A percentile compares a stretch with the other conserved stretches of the same genome.
phyloP scores from a whole-genome alignment of 1,140 invertebrate species.

The Drosophila takahashii region DNA sequence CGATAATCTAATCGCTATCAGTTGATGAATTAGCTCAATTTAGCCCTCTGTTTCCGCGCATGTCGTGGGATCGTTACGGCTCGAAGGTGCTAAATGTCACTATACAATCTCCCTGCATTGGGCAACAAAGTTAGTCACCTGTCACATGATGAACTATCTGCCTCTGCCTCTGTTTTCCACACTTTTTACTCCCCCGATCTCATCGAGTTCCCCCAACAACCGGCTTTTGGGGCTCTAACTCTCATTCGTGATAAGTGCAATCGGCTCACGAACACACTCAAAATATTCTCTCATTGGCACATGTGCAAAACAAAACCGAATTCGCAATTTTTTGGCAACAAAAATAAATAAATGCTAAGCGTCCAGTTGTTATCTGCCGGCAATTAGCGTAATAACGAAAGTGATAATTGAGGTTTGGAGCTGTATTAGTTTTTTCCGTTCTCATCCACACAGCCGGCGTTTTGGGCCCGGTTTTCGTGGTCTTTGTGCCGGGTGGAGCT shows the following conservation, averaged over 20 bases:
- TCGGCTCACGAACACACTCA: constrained; percentile 31
- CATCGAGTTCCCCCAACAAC: constrained; percentile 37
- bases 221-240: constrained; percentile 46
- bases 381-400: constrained; percentile 74
- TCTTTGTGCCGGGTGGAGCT: constrained; percentile 29
- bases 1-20: constrained; percentile 43
- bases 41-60: constrained; percentile 2
- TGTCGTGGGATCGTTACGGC: constrained; percentile 3
- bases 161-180: not conserved
- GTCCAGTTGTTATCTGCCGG: constrained; percentile 53
- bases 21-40: constrained; percentile 21
- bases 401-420: constrained; percentile 73
- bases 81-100: constrained; percentile 33
- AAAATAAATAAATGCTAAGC: constrained; percentile 9
- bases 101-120: constrained; percentile 44
- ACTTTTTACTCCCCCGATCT: not conserved
- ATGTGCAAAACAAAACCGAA: constrained; percentile 20
- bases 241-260: constrained; percentile 67
- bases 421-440: constrained; percentile 30
- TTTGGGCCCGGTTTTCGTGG: constrained; percentile 30
- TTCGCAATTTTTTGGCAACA: constrained; percentile 54
- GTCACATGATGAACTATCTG: constrained; percentile 65
- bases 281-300: constrained; percentile 7
- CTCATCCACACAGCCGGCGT: constrained; percentile 34
- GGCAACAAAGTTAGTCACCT: constrained; percentile 31